Base-by-base conservation (phyloP, 2,113 vertebrate genomes). In the Oreamnos americanus region DNA sequence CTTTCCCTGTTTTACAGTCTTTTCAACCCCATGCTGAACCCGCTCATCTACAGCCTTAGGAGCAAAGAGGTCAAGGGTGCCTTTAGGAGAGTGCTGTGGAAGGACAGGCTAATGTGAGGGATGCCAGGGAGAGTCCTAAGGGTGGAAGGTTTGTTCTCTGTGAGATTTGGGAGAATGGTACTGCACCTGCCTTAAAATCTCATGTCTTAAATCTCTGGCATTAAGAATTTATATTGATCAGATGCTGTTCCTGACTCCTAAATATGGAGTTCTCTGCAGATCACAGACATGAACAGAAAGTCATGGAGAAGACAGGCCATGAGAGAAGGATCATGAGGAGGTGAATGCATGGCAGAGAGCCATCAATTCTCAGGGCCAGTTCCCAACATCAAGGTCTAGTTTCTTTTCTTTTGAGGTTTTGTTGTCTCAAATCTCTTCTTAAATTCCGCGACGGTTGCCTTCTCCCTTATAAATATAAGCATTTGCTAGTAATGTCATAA, bases 1-100 rank as follows among this genome's bases (percentile, higher is more conserved):
- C 98, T 98, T 16, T 98, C 74, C 19, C 47, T 98, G 13, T 98
- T 98, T 62, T 98, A 98, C 0, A 98, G 97, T 5, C 92, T 98
- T 67, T 96, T 98, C 91, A 98, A 98, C 51, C 98, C 97, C 3
- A 89, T 97, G 85, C 86, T 98, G 74, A 98, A 98, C 60, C 98
- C 97, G 0, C 86, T 98, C 3, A 98, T 98, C 83, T 98, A 98
- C 36, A 98, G 97, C 64, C 86, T 98, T 36, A 97, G 98, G 92
- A 98, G 97, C 0, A 1, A 89, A 36, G 98, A 98, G 6, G 97
- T 98, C 86, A 98, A 97, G 36, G 93, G 86, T 0, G 84, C 97
- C 64, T 17, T 98, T 15, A 67, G 1, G 26, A 94, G 92, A 45
- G 76, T n/a, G 1, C 3, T 96, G 28, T 39, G 86, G 86, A 97